Evolutionary conservation across 2,888 invertebrate genomes (phyloP).

Genomic region (Ephialtes manifestator): DNA sequence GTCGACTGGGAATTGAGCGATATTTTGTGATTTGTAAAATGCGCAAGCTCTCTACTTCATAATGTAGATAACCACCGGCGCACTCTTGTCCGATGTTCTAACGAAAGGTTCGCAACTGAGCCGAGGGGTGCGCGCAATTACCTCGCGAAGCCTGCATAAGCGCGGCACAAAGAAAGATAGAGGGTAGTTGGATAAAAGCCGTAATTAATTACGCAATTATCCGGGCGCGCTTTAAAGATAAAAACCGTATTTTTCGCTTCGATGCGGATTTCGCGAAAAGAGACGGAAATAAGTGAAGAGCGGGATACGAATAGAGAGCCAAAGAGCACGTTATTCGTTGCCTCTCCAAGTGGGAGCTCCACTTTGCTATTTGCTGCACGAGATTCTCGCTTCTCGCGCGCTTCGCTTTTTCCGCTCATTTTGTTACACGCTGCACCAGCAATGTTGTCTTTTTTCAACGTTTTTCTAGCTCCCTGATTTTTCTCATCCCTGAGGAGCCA

Average conservation of each 20-base stretch:
- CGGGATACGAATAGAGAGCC: constrained; percentile 29
- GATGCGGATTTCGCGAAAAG: constrained; percentile 75
- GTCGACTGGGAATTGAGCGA: constrained; percentile 23
- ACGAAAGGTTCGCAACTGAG: constrained; percentile 18
- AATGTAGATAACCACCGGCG: constrained; percentile 7
- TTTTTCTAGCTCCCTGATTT: constrained; percentile 51
- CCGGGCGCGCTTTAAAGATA: constrained; percentile 76
- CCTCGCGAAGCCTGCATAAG: constrained; percentile 20
- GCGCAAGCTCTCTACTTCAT: neutral
- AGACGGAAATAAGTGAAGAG: constrained; percentile 32
- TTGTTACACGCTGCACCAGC: constrained; percentile 42
- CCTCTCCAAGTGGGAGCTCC: constrained; percentile 68
- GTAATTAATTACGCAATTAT: constrained; percentile 84
- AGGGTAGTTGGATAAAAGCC: constrained; percentile 76
- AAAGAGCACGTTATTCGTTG: constrained; percentile 60
- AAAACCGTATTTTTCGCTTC: constrained; percentile 80
- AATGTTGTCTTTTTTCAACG: constrained; percentile 16
- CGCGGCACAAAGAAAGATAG: constrained; percentile 66
- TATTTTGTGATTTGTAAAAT: constrained; percentile 6
- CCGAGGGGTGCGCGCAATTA: constrained; percentile 15
- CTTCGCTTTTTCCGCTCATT: constrained; percentile 49
- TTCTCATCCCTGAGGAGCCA: constrained; percentile 22
- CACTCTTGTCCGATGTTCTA: constrained; percentile 8
- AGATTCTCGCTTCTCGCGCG: constrained; percentile 34
- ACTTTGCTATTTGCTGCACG: constrained; percentile 31